Evolutionary conservation across 2,797 vertebrate species (phyloP).

Genomic region (Tragopan temminckii): DNA sequence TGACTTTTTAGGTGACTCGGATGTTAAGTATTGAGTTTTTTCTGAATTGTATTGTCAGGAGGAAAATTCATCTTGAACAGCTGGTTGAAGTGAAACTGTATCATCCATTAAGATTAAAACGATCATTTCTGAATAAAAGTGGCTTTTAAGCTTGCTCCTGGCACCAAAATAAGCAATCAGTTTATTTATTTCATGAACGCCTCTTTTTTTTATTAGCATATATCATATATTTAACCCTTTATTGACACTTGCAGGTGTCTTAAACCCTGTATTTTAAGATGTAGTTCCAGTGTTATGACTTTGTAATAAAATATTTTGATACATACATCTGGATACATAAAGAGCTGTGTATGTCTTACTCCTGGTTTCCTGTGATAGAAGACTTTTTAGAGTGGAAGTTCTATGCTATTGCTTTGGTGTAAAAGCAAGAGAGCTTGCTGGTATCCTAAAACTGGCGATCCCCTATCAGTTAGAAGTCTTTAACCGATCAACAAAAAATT

Average conservation of each 20-base stretch:
- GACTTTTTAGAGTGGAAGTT: not conserved
- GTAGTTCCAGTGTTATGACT: not conserved
- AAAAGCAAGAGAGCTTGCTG: not conserved
- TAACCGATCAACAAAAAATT: not conserved
- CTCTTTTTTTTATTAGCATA: constrained; percentile 23
- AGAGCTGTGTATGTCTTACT: not conserved
- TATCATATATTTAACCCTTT: constrained; percentile 49
- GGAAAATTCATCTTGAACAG: constrained; percentile 49
- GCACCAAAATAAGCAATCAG: not conserved
- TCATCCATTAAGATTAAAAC: constrained; percentile 45
- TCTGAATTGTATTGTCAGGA: constrained; percentile 40
- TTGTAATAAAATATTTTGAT: not conserved
- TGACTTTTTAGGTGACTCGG: constrained; percentile 48
- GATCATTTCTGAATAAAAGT: constrained; percentile 53
- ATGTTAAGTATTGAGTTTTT: constrained; percentile 56
- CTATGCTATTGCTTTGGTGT: not conserved
- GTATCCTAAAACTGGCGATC: constrained; percentile 12
- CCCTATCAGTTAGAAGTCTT: constrained; percentile 12
- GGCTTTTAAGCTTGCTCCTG: constrained; percentile 53
- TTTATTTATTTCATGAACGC: constrained; percentile 45
- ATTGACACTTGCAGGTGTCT: not conserved
- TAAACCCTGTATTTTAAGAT: not conserved
- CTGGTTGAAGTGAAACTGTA: constrained; percentile 29
- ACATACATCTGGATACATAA: not conserved
- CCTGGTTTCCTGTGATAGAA: not conserved